Percentiles rank a stretch among this genome's conserved stretches.
Evolutionary conservation across 2,888 invertebrate genomes (phyloP).

Genomic region (Ectemnius lituratus): DNA sequence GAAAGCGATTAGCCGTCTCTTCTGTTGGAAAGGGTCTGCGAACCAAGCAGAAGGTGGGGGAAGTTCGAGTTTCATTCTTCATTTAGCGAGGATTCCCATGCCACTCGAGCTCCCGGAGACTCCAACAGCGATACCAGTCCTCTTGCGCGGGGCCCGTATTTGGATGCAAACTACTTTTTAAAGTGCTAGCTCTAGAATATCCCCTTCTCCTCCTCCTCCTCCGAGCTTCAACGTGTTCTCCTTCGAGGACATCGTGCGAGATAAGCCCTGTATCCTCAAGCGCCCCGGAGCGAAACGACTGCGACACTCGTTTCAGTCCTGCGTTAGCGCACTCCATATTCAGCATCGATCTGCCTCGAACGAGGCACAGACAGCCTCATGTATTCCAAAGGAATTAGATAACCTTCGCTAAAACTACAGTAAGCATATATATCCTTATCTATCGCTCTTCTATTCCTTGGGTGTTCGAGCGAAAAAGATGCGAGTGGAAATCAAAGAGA

Average conservation of each 20-base stretch:
- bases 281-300: no score
- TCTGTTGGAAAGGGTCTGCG: background rate
- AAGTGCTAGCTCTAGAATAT: slow-evolving; percentile 20
- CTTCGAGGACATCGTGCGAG: slow-evolving; percentile 30
- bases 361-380: no score
- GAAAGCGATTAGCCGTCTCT: no score
- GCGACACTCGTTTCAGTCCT: slow-evolving; percentile 17
- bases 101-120: slow-evolving; percentile 10
- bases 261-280: slow-evolving; percentile 33
- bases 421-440: no score
- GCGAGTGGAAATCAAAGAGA: no score
- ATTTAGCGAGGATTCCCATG: slow-evolving; percentile 23
- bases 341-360: no score
- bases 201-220: slow-evolving; percentile 1
- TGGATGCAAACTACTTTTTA: slow-evolving; percentile 46
- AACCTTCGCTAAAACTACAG: no score
- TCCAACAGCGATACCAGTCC: slow-evolving; percentile 23
- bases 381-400: no score
- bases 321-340: no score
- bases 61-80: slow-evolving; percentile 14
- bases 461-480: no score
- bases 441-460: no score
- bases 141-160: slow-evolving; percentile 23
- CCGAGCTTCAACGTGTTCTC: background rate
- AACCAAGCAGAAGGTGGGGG: background rate